Percentiles rank a stretch among this genome's conserved stretches.
Evolutionary conservation across 2,113 vertebrate genomes (phyloP).

Genomic region (Speoplatyrhinus poulsoni): DNA sequence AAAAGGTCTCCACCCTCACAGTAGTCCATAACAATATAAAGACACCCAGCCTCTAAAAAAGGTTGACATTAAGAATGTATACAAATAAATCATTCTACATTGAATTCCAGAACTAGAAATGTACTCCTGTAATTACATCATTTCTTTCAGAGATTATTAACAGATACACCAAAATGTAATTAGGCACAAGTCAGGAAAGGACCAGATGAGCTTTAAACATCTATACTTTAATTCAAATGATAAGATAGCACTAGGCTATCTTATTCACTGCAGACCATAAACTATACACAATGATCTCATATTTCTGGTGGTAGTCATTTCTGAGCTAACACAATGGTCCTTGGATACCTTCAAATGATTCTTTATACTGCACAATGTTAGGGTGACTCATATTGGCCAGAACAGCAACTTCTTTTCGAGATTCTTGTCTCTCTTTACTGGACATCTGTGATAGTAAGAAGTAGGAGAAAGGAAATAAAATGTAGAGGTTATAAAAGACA

Average conservation of each 20-base stretch:
- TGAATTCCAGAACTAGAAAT: background rate
- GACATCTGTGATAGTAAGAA: constrained; percentile 84
- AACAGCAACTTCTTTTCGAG: constrained; percentile 94
- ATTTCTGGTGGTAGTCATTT: background rate
- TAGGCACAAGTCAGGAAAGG: background rate
- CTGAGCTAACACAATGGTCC: background rate
- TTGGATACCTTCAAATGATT: constrained; percentile 94
- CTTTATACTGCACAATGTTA: constrained; percentile 94
- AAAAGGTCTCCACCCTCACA: constrained; percentile 97
- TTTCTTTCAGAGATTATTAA: background rate
- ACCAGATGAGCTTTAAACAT: constrained; percentile 10
- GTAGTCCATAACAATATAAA: constrained; percentile 99
- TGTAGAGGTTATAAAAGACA: background rate
- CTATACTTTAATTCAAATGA: constrained; percentile 24
- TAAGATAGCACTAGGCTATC: background rate
- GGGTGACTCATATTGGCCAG: constrained; percentile 98
- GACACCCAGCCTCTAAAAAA: constrained; percentile 86
- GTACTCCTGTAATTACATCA: background rate
- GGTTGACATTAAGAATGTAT: constrained; percentile 19
- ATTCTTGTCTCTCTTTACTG: constrained; percentile 94
- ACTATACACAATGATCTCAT: background rate
- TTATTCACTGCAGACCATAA: background rate
- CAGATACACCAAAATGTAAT: constrained; percentile 11
- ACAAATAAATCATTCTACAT: background rate
- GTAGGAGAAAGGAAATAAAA: background rate